phyloP scores from a whole-genome alignment of 2,888 invertebrate species.

The Sinohyriopsis cumingii region DNA sequence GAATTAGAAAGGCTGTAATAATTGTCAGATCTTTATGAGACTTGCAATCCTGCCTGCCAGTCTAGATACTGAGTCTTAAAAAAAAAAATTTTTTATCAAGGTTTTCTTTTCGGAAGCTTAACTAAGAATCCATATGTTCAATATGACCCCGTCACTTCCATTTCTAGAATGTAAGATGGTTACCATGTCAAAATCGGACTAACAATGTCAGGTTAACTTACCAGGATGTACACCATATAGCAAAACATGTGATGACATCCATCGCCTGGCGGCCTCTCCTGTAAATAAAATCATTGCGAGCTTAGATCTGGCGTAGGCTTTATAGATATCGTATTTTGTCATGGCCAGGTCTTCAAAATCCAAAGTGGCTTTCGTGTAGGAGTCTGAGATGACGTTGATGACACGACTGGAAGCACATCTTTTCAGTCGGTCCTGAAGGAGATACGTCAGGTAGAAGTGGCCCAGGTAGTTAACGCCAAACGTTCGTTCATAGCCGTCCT shows the following conservation, averaged over 20 bases:
- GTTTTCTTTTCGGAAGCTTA: no score
- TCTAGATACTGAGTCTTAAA: no score
- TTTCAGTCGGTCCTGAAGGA: constrained; percentile 52
- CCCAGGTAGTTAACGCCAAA: constrained; percentile 66
- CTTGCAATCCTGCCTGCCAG: no score
- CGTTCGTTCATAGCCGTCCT: constrained; percentile 56
- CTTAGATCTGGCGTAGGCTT: constrained; percentile 63
- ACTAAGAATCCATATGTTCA: no score
- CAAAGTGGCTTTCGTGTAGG: constrained; percentile 55
- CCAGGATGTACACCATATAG: constrained; percentile 65
- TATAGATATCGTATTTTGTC: constrained; percentile 52
- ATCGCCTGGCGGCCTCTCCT: constrained; percentile 51
- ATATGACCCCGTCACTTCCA: no score
- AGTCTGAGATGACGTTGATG: constrained; percentile 63
- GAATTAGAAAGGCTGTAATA: no score
- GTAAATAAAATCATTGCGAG: constrained; percentile 57
- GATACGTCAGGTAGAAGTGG: constrained; percentile 63
- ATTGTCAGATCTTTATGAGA: no score
- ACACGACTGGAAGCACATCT: constrained; percentile 61
- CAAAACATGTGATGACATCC: constrained; percentile 45
- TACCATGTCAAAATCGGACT: no score
- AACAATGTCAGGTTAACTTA: constrained; percentile 17
- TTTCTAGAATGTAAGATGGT: no score
- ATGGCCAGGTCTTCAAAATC: constrained; percentile 60
- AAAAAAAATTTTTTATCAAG: no score